A percentile compares a stretch with the other conserved stretches of the same genome.
Conservation (phyloP, 1,140 invertebrate genomes). For the Hesperophylax magnus region DNA sequence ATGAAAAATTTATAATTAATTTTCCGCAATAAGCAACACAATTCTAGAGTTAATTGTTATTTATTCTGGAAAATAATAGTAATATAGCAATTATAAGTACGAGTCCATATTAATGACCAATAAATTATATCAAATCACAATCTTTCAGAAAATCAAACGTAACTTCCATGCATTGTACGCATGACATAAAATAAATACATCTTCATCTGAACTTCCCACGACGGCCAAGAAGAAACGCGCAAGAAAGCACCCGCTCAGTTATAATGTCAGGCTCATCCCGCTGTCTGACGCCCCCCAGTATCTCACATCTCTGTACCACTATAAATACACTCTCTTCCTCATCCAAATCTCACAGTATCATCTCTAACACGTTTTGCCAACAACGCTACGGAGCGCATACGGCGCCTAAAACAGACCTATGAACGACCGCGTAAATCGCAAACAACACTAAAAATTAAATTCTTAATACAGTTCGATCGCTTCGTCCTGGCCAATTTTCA, state of each 20-base stretch:
- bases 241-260: conserved; percentile 7
- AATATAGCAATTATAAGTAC: too few species aligned
- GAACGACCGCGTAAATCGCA: neutral
- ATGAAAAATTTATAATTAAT: too few species aligned
- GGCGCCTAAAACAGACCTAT: neutral
- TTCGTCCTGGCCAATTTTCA: neutral
- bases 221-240: neutral
- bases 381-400: conserved; percentile 28
- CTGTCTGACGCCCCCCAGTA: conserved; percentile 19
- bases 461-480: too few species aligned
- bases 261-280: conserved; percentile 40
- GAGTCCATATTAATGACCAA: too few species aligned
- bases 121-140: too few species aligned
- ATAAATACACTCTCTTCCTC: conserved; percentile 54
- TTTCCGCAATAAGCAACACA: too few species aligned
- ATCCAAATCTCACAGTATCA: conserved; percentile 46
- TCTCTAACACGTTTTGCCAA: conserved; percentile 38
- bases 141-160: too few species aligned
- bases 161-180: neutral
- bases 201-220: conserved; percentile 32
- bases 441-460: too few species aligned
- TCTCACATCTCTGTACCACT: conserved; percentile 38
- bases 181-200: neutral
- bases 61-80: too few species aligned
- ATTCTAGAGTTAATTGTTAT: too few species aligned